Evolutionary conservation across 37 sponge, comb jelly and placozoan genomes (phyloP).

Genomic region (Chondrosia reniformis): DNA sequence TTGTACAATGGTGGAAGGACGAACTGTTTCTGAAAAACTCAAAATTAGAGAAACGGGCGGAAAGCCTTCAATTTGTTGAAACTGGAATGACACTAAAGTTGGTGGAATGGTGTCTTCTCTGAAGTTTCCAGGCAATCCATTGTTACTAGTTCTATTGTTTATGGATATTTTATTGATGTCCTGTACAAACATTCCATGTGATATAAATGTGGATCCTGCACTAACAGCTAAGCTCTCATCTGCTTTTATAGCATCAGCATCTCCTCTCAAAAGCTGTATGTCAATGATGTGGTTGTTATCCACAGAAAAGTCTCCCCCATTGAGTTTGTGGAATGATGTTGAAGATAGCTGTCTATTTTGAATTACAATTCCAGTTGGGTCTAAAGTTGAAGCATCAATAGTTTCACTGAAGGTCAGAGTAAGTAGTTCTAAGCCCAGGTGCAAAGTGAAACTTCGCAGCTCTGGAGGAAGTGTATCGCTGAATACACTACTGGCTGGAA

Average conservation of each 20-base stretch:
- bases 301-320: conserved; percentile 47
- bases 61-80: conserved; percentile 34
- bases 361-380: conserved; percentile 42
- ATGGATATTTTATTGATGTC: conserved; percentile 63
- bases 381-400: conserved; percentile 41
- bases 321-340: conserved; percentile 34
- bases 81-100: conserved; percentile 64
- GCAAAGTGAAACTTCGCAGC: conserved; percentile 44
- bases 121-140: conserved; percentile 20
- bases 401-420: conserved; percentile 77
- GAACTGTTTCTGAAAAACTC: conserved; percentile 80
- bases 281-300: conserved; percentile 51
- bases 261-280: conserved; percentile 44
- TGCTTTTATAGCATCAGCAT: conserved; percentile 78
- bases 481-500: conserved; percentile 34
- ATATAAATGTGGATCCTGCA: conserved; percentile 44
- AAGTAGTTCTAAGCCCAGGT: conserved; percentile 56
- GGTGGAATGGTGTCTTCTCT: conserved; percentile 52
- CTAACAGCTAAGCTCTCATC: conserved; percentile 43
- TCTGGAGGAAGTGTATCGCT: conserved; percentile 54
- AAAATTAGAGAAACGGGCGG: conserved; percentile 64
- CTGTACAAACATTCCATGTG: conserved; percentile 39
- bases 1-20: conserved; percentile 33
- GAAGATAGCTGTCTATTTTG: conserved; percentile 30
- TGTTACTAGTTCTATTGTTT: background rate